Evolutionary conservation across 2,888 invertebrate species (phyloP).

Genomic region (Cryptocephalus moraei): DNA sequence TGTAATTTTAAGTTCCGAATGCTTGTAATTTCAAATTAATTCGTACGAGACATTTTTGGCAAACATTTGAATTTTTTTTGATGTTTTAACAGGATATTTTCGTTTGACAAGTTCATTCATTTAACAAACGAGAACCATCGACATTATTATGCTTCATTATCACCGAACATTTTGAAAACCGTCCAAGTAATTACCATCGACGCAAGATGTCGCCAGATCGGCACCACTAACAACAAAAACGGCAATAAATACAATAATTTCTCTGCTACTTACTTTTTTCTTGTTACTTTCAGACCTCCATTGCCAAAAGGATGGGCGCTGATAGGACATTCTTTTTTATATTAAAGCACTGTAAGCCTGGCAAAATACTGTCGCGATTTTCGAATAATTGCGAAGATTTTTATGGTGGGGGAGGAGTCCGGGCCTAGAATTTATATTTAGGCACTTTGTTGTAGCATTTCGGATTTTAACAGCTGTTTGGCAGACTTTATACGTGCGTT

Average conservation of each 20-base stretch:
- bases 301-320: conserved; percentile 55
- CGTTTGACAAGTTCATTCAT: no score
- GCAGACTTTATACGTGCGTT: conserved; percentile 8
- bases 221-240: background rate
- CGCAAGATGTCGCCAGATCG: background rate
- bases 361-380: conserved; percentile 23
- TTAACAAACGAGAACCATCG: no score
- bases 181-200: conserved; percentile 5
- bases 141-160: no score
- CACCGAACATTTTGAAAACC: conserved; percentile 3
- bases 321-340: conserved; percentile 44
- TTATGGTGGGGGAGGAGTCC: conserved; percentile 30
- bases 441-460: conserved; percentile 27
- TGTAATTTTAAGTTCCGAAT: no score
- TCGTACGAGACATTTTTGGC: no score
- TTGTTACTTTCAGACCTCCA: conserved; percentile 31
- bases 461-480: conserved; percentile 25
- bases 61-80: no score
- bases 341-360: conserved; percentile 24
- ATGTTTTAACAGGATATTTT: no score
- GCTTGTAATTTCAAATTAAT: no score
- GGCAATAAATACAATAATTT: background rate
- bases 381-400: conserved; percentile 28
- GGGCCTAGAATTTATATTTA: conserved; percentile 34
- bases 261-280: conserved; percentile 36